A percentile compares a stretch with the other conserved stretches of the same genome.
phyloP scores from a whole-genome alignment of 23 tunicate genomes.

The Botrylloides violaceus region DNA sequence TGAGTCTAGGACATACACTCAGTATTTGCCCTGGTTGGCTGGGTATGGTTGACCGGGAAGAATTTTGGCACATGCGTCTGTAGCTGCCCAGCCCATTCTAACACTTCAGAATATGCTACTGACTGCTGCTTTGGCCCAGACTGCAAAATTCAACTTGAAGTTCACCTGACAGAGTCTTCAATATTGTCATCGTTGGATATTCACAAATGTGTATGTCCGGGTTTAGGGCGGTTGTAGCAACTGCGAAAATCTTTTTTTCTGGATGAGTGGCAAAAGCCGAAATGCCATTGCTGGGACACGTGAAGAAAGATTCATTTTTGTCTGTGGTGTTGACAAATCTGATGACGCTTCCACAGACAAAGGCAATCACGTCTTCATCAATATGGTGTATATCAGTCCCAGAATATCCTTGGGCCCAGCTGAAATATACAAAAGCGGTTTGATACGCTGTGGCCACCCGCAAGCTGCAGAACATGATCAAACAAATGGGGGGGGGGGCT shows the following conservation, averaged over 20 bases:
- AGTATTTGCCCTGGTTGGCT: too few relatives aligned
- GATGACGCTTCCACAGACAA: slow-evolving; percentile 45
- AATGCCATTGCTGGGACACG: slow-evolving; percentile 43
- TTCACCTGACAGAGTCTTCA: slow-evolving; percentile 35
- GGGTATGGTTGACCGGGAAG: too few relatives aligned
- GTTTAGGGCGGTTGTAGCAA: slow-evolving; percentile 45
- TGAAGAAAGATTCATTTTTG: slow-evolving; percentile 34
- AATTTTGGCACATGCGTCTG: too few relatives aligned
- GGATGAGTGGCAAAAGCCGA: slow-evolving; percentile 44
- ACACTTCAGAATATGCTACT: too few relatives aligned
- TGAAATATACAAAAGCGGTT: too few relatives aligned
- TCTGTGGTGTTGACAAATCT: slow-evolving; percentile 36
- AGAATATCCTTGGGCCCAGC: slow-evolving; percentile 80
- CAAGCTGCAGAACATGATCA: too few relatives aligned
- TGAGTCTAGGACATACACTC: too few relatives aligned
- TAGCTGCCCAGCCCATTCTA: too few relatives aligned
- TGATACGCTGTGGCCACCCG: too few relatives aligned
- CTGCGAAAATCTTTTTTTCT: slow-evolving; percentile 37
- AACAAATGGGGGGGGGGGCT: too few relatives aligned
- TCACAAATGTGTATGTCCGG: slow-evolving; percentile 57
- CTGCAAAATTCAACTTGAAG: neutral
- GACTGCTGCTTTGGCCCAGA: too few relatives aligned
- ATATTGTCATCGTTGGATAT: slow-evolving; percentile 37
- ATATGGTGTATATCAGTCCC: slow-evolving; percentile 38
- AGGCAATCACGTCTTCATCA: slow-evolving; percentile 29